Evolutionary conservation across 2,113 vertebrate species (phyloP), one percentile per base, ranked within the genome.

Genomic region (Hemibagrus wyckioides): DNA sequence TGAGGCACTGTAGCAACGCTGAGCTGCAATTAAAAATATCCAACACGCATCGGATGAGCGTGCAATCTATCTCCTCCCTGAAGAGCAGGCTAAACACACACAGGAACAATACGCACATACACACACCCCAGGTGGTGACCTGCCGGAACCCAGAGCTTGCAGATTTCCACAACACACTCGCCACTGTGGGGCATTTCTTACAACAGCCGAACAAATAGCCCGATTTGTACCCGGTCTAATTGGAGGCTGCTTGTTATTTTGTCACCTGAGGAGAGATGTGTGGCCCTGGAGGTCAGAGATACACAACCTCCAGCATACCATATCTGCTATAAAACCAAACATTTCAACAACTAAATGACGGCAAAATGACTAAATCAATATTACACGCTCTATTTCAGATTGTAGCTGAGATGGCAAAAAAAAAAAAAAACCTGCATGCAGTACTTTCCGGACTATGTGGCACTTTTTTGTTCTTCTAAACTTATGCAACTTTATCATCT

Each of bases 81-180:
- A 69, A 83, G 84, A 85, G 11, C 48, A 21, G 28, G 7, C 21
- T 4, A 30, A 75, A 41, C 84, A 73, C 86, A 86, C 75, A 85
- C 57, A 85, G 61, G 61, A 75, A 77, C 30, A 57, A 75, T 28
- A 54, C 23, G 19, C 84, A 44, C 61, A 57, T 41, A 48, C 54
- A n/a, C 28, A 25, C 2, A 44, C 0, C 77, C 84, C 7, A 86
- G 82, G 86, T 87, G 87, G 76, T 88, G 44, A 82, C 50, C 79
- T 77, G 69, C 54, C 81, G 85, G 83, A 87, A 85, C 69, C 65
- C 63, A 76, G 54, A 65, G 80, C 83, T 88, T 75, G 48, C 50
- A 83, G 87, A 86, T 90, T 90, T 89, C 84, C 52, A 84, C 56
- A 83, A 86, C 75, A 57, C 19, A 73, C 71, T 54, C 33, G 10